These are phyloP conservation scores for Mimas tiliae DNA, from an alignment of 2,888 invertebrate genomes.

Conservation along the genomic window DNA sequence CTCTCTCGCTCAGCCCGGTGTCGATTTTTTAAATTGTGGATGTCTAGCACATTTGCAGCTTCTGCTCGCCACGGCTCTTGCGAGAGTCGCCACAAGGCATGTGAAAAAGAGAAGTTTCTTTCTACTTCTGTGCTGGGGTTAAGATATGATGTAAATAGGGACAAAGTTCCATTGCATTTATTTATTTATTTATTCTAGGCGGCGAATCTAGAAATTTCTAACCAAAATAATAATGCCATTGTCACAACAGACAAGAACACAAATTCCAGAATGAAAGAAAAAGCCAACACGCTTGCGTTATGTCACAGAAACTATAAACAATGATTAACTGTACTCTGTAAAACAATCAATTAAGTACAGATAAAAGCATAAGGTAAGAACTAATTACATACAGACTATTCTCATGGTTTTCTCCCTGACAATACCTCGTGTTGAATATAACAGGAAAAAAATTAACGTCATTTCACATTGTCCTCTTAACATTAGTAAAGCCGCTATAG, in stretches of 20 bases:
- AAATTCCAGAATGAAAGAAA: constrained; percentile 1
- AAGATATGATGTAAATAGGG: no score
- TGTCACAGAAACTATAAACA: background rate
- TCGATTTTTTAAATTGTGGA: no score
- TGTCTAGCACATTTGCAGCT: no score
- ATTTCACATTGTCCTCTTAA: constrained; percentile 11
- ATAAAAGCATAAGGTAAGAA: constrained; percentile 19
- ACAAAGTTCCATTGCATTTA: no score
- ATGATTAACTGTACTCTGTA: constrained; percentile 15
- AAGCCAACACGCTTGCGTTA: background rate
- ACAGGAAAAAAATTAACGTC: background rate
- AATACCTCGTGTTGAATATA: background rate
- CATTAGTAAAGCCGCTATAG: background rate
- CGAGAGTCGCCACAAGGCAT: no score
- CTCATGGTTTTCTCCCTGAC: constrained; percentile 17
- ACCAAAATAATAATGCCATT: background rate
- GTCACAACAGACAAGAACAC: background rate
- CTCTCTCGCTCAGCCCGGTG: no score
- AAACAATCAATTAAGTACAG: constrained; percentile 22
- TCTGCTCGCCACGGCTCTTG: no score
- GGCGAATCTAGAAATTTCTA: background rate
- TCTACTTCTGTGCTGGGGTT: no score
- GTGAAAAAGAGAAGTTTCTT: no score
- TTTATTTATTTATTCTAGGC: no score
- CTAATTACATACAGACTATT: background rate